These are phyloP conservation scores for Nothobranchius furzeri DNA, from an alignment of 2,113 vertebrate genomes.

Conservation along the genomic window DNA sequence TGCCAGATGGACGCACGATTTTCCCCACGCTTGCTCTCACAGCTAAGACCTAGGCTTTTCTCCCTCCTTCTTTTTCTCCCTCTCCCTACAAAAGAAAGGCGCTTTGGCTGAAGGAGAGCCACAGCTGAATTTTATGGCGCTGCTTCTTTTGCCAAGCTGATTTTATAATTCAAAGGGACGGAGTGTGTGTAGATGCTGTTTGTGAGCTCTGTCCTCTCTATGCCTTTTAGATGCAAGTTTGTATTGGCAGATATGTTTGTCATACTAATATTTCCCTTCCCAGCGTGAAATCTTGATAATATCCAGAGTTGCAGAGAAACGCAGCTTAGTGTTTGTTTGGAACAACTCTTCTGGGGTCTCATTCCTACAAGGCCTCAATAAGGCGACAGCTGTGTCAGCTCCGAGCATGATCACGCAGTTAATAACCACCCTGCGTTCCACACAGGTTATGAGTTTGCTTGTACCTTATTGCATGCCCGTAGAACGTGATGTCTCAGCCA, in stretches of 20 bases:
- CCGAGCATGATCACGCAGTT: constrained; percentile 53
- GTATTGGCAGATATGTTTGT: constrained; percentile 78
- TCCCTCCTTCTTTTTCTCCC: constrained; percentile 59
- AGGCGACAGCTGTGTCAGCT: constrained; percentile 70
- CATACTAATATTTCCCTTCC: constrained; percentile 80
- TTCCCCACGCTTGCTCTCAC: constrained; percentile 78
- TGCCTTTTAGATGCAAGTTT: constrained; percentile 79
- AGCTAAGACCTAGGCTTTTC: constrained; percentile 83
- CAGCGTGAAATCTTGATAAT: constrained; percentile 80
- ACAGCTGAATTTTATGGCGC: constrained; percentile 85
- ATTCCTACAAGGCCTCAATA: constrained; percentile 72
- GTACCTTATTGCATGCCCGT: constrained; percentile 5
- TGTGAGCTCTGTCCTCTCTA: constrained; percentile 65
- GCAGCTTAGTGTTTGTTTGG: constrained; percentile 56
- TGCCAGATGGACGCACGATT: constrained; percentile 84
- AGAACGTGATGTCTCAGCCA: no score
- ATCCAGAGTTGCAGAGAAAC: constrained; percentile 67
- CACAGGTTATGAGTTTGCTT: constrained; percentile 6
- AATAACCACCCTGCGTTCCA: constrained; percentile 48
- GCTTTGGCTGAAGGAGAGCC: constrained; percentile 85
- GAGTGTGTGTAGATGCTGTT: constrained; percentile 78
- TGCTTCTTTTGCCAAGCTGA: constrained; percentile 84
- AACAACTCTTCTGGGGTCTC: constrained; percentile 66
- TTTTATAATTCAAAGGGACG: constrained; percentile 84
- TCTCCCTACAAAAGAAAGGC: constrained; percentile 81